These are phyloP conservation scores for Callipepla californica DNA, from an alignment of 2,113 vertebrate species.

Conservation along the genomic window DNA sequence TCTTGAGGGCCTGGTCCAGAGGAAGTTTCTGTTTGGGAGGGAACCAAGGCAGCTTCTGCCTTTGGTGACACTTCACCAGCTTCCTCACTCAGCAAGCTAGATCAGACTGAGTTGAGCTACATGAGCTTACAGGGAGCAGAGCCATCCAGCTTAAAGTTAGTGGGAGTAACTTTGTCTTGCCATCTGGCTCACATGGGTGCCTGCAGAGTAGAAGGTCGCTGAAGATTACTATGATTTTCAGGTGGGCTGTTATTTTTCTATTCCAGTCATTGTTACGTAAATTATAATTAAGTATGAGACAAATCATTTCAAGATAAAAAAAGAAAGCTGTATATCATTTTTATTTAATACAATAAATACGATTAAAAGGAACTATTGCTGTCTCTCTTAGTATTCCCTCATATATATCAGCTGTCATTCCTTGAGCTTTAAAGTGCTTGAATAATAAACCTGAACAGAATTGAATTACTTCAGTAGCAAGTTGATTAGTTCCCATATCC, in stretches of 20 bases:
- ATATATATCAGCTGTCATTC: constrained; percentile 66
- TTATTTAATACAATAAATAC: constrained; percentile 58
- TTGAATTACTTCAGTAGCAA: constrained; percentile 63
- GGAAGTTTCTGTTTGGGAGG: accelerated
- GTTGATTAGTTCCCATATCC: constrained; percentile 64
- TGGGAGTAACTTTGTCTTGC: neutral
- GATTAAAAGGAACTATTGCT: constrained; percentile 62
- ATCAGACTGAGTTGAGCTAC: neutral
- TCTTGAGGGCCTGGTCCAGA: neutral
- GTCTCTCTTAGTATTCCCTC: constrained; percentile 56
- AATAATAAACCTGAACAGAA: constrained; percentile 67
- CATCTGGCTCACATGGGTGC: accelerated
- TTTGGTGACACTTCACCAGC: accelerated
- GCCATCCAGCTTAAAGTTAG: neutral
- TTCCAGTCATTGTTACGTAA: constrained; percentile 11
- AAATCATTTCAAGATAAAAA: constrained; percentile 41
- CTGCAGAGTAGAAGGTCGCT: neutral
- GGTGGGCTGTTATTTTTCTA: neutral
- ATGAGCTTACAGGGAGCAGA: neutral
- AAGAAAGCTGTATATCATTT: constrained; percentile 58
- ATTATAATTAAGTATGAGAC: constrained; percentile 46
- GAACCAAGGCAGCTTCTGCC: neutral
- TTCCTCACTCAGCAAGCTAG: neutral
- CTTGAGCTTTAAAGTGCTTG: constrained; percentile 56
- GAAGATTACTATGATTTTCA: neutral